Conservation (phyloP, 2,888 invertebrate genomes). For the Chymomyza amoena region DNA sequence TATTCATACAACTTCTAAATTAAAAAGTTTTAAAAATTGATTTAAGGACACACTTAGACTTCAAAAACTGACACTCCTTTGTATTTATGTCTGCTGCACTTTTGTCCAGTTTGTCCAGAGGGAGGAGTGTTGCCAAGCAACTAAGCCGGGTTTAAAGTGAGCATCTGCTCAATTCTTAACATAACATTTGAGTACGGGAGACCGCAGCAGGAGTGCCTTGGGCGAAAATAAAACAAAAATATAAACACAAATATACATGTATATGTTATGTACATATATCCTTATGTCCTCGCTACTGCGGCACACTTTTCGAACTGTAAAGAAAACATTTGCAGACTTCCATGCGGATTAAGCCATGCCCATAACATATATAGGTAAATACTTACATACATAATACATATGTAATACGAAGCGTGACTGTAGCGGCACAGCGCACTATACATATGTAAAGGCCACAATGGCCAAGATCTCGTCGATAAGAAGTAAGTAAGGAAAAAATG, state of each 20-base stretch:
- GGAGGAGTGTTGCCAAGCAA: background rate
- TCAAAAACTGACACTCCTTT: background rate
- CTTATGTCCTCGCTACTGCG: constrained; percentile 34
- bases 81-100: background rate
- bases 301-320: constrained; percentile 40
- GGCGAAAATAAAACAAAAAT: constrained; percentile 7
- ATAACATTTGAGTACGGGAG: constrained; percentile 24
- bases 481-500: constrained; percentile 27
- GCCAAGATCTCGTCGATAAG: constrained; percentile 41
- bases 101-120: background rate
- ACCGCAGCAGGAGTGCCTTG: constrained; percentile 36
- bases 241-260: constrained; percentile 18
- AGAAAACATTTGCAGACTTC: constrained; percentile 32
- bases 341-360: constrained; percentile 1
- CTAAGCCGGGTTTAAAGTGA: constrained; percentile 24
- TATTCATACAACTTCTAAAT: no score
- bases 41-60: background rate
- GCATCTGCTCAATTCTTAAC: constrained; percentile 34
- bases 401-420: no score
- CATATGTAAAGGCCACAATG: constrained; percentile 13
- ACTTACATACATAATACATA: constrained; percentile 28
- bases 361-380: background rate
- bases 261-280: background rate
- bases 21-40: background rate
- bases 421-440: no score